Conservation (phyloP, 2,888 invertebrate species). For the Tenthredo amoena region DNA sequence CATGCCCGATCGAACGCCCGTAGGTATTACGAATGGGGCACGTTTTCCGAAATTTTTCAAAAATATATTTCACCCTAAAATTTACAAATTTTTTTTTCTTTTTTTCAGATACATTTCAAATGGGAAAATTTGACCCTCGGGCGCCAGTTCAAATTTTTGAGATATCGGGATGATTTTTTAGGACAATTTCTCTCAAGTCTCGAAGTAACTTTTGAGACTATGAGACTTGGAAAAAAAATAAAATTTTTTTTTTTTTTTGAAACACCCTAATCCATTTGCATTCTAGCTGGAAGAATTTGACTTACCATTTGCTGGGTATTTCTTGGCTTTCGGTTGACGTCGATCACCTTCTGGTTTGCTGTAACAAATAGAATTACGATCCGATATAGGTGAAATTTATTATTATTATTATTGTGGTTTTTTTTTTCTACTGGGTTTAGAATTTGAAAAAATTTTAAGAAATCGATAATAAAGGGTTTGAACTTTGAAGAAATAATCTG, state of each 20-base stretch:
- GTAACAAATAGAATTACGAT: slow-evolving; percentile 74
- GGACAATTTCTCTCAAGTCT: no score
- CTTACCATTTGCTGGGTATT: slow-evolving; percentile 96
- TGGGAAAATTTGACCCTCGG: no score
- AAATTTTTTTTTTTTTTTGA: no score
- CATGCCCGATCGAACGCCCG: slow-evolving; percentile 16
- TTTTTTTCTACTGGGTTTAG: background rate
- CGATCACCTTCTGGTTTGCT: slow-evolving; percentile 89
- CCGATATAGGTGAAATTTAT: background rate
- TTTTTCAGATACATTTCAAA: no score
- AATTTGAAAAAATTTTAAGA: background rate
- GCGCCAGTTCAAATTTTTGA: no score
- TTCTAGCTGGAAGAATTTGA: slow-evolving; percentile 60
- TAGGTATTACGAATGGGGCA: slow-evolving; percentile 65
- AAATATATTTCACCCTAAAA: no score
- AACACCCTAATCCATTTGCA: no score
- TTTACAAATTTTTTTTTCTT: no score
- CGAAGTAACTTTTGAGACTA: no score
- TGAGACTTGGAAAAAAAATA: no score
- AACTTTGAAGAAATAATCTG: no score
- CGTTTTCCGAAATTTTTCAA: slow-evolving; percentile 4
- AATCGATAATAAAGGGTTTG: background rate
- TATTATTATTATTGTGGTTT: background rate
- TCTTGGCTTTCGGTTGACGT: slow-evolving; percentile 91
- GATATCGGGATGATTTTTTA: no score